Percentiles rank a stretch among this genome's conserved stretches.
Evolutionary conservation across 92 coral and sea anemone genomes (phyloP).

Genomic region (Epizoanthus rinbou): DNA sequence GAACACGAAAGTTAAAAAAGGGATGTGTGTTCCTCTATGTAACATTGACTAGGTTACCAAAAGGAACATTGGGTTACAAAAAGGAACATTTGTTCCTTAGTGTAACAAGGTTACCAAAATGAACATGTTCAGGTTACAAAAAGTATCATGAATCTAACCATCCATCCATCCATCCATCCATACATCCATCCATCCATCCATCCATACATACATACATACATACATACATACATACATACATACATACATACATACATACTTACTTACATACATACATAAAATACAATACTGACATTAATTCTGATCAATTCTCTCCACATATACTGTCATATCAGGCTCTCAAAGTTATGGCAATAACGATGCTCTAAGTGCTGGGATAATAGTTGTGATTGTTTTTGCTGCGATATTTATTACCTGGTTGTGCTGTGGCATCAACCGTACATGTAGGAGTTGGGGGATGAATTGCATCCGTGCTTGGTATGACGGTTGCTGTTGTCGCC

Average conservation of each 20-base stretch:
- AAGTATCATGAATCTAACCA: too few relatives aligned
- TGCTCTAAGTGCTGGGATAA: too few relatives aligned
- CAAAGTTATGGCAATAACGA: too few relatives aligned
- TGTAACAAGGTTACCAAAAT: too few relatives aligned
- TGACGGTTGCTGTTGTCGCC: slow-evolving; percentile 24
- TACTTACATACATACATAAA: too few relatives aligned
- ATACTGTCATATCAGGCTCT: too few relatives aligned
- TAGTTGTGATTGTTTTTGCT: background rate
- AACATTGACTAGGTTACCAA: background rate
- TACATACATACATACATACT: too few relatives aligned
- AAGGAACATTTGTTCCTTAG: background rate
- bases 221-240: too few relatives aligned
- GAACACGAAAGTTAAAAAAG: slow-evolving; percentile 4
- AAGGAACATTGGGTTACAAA: background rate
- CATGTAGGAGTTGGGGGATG: slow-evolving; percentile 1
- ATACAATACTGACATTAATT: too few relatives aligned
- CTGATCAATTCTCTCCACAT: too few relatives aligned
- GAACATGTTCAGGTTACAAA: background rate
- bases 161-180: too few relatives aligned
- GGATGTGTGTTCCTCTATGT: background rate
- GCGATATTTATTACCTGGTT: background rate
- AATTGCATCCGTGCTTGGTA: background rate
- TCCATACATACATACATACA: background rate
- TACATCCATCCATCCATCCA: too few relatives aligned
- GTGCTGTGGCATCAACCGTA: slow-evolving; percentile 30